These are phyloP conservation scores for Gouania willdenowi DNA, from an alignment of 2,797 vertebrate genomes.

Conservation along the genomic window DNA sequence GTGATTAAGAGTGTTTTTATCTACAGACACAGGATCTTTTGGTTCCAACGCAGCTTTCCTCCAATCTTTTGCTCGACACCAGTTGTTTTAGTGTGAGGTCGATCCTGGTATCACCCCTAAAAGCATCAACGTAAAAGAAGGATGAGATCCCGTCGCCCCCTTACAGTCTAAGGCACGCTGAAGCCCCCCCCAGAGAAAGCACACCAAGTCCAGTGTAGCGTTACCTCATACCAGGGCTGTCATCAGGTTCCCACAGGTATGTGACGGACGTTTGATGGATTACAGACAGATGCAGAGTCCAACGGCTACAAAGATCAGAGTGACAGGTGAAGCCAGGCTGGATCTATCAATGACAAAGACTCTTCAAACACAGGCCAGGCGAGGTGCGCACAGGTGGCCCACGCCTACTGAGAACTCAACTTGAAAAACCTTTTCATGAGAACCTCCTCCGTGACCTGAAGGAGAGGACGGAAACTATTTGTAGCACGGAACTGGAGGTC, in stretches of 20 bases:
- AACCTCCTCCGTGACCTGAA: no score
- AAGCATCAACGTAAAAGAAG: slow-evolving; percentile 2
- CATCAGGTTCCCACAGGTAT: slow-evolving; percentile 52
- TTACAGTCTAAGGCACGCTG: not conserved
- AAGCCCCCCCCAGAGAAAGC: not conserved
- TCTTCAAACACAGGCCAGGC: slow-evolving; percentile 3
- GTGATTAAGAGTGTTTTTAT: no score
- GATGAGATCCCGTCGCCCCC: slow-evolving; percentile 7
- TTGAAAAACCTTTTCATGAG: no score
- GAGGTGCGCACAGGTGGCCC: not conserved
- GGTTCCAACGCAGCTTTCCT: not conserved
- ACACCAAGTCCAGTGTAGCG: slow-evolving; percentile 37
- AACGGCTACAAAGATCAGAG: slow-evolving; percentile 22
- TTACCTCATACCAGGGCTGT: slow-evolving; percentile 65
- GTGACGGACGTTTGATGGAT: slow-evolving; percentile 60
- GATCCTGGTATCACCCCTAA: slow-evolving; percentile 10
- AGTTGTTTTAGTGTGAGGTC: slow-evolving; percentile 37
- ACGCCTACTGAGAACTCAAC: no score
- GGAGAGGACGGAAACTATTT: no score
- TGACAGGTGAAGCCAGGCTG: slow-evolving; percentile 28
- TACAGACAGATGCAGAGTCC: slow-evolving; percentile 62
- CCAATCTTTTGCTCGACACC: slow-evolving; percentile 26
- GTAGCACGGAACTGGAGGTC: no score
- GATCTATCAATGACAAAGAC: slow-evolving; percentile 30
- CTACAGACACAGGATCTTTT: no score